Evolutionary conservation across 2,113 vertebrate species (phyloP).

Genomic region (Callopanchax toddi): DNA sequence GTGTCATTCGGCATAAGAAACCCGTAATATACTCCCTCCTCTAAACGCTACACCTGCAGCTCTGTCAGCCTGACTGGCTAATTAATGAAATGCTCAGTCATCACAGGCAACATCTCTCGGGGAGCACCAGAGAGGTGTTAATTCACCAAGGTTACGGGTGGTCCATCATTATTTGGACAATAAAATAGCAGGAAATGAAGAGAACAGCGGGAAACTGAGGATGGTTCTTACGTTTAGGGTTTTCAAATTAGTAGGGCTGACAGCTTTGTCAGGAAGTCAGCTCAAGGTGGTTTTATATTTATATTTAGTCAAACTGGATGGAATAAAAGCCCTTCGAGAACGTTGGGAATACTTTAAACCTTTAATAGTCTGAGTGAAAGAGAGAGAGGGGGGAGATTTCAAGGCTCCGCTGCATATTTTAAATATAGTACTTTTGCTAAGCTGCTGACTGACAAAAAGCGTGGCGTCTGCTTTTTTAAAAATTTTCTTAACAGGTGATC

Average conservation of each 20-base stretch:
- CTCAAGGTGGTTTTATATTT: background rate
- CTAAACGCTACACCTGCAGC: constrained; percentile 7
- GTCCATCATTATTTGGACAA: background rate
- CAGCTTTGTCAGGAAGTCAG: background rate
- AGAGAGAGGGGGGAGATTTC: background rate
- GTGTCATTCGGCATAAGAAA: constrained; percentile 6
- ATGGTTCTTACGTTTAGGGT: background rate
- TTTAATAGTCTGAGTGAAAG: background rate
- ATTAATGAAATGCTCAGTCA: constrained; percentile 46
- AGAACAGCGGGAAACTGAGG: background rate
- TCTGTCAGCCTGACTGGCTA: constrained; percentile 19
- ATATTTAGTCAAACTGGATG: background rate
- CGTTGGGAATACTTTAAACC: background rate
- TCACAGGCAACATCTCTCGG: constrained; percentile 29
- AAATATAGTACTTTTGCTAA: background rate
- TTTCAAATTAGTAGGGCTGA: background rate
- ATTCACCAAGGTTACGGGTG: constrained; percentile 7
- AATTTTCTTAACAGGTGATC: too few relatives aligned
- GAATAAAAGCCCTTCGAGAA: background rate
- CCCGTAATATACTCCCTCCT: constrained; percentile 5
- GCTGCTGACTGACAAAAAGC: background rate
- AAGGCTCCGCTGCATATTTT: background rate
- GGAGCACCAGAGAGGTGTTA: constrained; percentile 13
- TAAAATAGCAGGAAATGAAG: background rate
- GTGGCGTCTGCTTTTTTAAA: background rate